phyloP scores from a whole-genome alignment of 2,113 vertebrate species.

The Phainopepla nitens region DNA sequence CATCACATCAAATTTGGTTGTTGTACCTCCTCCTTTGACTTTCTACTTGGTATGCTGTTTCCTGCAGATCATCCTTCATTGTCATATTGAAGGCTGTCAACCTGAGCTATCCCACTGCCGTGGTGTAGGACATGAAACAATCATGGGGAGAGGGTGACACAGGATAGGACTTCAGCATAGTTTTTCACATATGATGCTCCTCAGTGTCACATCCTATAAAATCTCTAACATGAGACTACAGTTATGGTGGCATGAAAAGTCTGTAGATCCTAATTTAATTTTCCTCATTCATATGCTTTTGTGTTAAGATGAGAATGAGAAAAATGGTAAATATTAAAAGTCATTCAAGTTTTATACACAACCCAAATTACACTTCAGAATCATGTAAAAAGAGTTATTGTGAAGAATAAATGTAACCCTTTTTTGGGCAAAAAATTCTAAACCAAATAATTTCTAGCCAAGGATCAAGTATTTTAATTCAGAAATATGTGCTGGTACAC shows the following conservation, averaged over 20 bases:
- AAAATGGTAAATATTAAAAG: not conserved
- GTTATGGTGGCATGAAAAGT: not conserved
- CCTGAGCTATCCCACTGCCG: not conserved
- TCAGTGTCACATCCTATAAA: not conserved
- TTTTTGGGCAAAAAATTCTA: not conserved
- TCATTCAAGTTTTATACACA: not conserved
- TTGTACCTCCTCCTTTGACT: not conserved
- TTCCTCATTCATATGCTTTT: not conserved
- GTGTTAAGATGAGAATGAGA: not conserved
- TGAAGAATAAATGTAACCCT: not conserved
- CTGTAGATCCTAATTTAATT: not conserved
- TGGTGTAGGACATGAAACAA: not conserved
- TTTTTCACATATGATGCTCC: not conserved
- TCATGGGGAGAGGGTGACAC: accelerated
- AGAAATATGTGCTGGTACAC: not conserved
- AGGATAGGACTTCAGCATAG: not conserved
- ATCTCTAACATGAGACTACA: not conserved
- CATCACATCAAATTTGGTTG: not conserved
- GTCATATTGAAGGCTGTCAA: not conserved
- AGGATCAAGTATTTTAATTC: not conserved
- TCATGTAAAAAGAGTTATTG: not conserved
- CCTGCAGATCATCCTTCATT: not conserved
- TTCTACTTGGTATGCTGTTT: not conserved
- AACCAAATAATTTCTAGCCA: not conserved
- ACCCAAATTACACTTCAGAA: not conserved